Base-by-base conservation (phyloP, 2,113 vertebrate genomes). In the Antennarius striatus region DNA sequence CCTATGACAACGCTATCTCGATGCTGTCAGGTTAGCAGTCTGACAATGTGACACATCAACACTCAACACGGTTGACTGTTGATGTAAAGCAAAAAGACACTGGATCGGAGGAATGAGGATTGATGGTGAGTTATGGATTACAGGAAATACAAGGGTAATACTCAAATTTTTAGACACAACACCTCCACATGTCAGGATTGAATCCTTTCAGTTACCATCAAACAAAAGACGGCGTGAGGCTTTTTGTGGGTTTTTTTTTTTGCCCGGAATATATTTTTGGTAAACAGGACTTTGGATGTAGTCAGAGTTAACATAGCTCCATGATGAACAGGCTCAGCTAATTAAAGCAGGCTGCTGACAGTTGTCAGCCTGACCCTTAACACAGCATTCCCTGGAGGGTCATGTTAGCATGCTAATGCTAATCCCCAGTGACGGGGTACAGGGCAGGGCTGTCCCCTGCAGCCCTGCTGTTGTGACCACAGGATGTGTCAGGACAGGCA, bases 351-450 rank as follows among this genome's bases (percentile, higher is more conserved):
- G 82, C 84, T 84, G 83, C 81, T 88, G 88, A 90, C 90, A 86
- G 81, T 89, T 83, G 83, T 87, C 75, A 75, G 66, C 56, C 22
- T 84, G 81, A 89, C 82, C 83, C 87, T 83, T 80, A 68, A 72
- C 81, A 7, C 39, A 43, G 57, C n/a, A 5, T 47, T 74, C 59
- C 89, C 87, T 78, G 2, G 40, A 70, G 83, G 80, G 75, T 77
- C 75, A 78, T 81, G 85, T 90, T 89, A 89, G 90, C 88, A 88
- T 86, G 88, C 89, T 88, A 91, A 89, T 86, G 86, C 84, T 92
- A 92, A 92, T 91, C 83, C 82, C 82, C 80, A 64, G 81, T 92
- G 91, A 92, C 89, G 86, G 85, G 80, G 79, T 76, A 86, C 82
- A 88, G 87, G 87, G 73, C 82, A 74, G 22, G 60, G 66, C 86